Base-by-base conservation (phyloP, 2,113 vertebrate genomes). In the Chaetops frenatus region DNA sequence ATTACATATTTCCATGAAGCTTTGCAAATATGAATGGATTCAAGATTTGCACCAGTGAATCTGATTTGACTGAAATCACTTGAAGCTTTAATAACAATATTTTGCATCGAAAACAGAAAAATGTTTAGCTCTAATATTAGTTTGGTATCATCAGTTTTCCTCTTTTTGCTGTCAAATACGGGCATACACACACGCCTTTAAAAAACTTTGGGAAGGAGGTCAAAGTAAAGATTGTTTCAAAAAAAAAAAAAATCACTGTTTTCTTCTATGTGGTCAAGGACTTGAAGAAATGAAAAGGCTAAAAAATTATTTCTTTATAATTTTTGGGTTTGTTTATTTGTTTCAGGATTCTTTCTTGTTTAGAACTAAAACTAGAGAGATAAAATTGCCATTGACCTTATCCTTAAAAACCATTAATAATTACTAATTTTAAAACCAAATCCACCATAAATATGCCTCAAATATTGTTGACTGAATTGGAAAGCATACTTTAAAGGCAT, bases 161-260 rank as follows among this genome's bases (percentile, higher is more conserved):
- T 2, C 5, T 25, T 67, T 84, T 62, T 82, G 12, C 16, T 62
- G 31, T 48, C 16, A 77, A 64, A 69, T 2, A 15, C 0, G 3
- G 9, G 38, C 38, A n/a, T n/a, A 38, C 0, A 0, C 4, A 22
- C 7, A 42, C 2, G 36, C 1, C 8, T 25, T 44, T 25, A 17
- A 84, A 57, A 54, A 79, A 7, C 44, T 53, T 33, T 78, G 24
- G 20, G 50, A 66, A 61, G 4, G 9, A 78, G 70, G 10, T 31
- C 12, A 29, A 64, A 36, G 6, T n/a, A 44, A 86, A 81, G 45
- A 54, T 11, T 27, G 3, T 67, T 69, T 23, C 0, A 48, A 67
- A 20, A 5, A 45, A 24, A 66, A 45, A 12, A 45, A 24, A 66
- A 45, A 12, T 15, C 10, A 31, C 3, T 62, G 21, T 23, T 81